Conservation (phyloP, 2,888 invertebrate species). For the Macrosiphum euphorbiae region DNA sequence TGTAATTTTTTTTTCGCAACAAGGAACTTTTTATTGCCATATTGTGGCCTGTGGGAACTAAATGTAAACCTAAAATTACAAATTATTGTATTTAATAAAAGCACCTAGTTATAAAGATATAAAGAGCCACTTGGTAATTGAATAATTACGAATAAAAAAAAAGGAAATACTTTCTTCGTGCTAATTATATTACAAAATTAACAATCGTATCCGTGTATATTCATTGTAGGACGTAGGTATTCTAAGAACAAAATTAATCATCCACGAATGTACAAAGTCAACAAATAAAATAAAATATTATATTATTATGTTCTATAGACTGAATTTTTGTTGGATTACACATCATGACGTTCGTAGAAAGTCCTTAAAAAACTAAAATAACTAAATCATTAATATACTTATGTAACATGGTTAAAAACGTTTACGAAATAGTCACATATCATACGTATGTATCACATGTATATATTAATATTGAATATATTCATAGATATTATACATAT, state of each 20-base stretch:
- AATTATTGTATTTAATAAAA: neutral
- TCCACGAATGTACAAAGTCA: neutral
- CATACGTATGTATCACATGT: neutral
- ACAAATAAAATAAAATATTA: neutral
- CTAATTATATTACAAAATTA: conserved; percentile 27
- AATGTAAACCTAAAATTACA: neutral
- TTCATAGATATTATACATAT: neutral
- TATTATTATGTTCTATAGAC: neutral
- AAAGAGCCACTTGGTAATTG: conserved; percentile 15
- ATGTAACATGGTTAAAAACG: neutral
- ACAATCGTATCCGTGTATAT: neutral
- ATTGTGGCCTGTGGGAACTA: neutral
- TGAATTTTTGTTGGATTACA: neutral
- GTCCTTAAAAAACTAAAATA: neutral
- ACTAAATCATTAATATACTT: neutral
- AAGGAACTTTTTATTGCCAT: neutral
- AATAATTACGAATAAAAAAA: conserved; percentile 34
- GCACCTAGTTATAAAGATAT: conserved; percentile 31
- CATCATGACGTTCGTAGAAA: neutral
- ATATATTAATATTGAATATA: neutral
- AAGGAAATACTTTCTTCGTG: conserved; percentile 45
- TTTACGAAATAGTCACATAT: neutral
- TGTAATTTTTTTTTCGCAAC: neutral
- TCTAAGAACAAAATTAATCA: neutral
- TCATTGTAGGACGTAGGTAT: neutral